A percentile compares a stretch with the other conserved stretches of the same genome.
Evolutionary conservation across 2,888 invertebrate species (phyloP).

Genomic region (Thymelicus acteon): DNA sequence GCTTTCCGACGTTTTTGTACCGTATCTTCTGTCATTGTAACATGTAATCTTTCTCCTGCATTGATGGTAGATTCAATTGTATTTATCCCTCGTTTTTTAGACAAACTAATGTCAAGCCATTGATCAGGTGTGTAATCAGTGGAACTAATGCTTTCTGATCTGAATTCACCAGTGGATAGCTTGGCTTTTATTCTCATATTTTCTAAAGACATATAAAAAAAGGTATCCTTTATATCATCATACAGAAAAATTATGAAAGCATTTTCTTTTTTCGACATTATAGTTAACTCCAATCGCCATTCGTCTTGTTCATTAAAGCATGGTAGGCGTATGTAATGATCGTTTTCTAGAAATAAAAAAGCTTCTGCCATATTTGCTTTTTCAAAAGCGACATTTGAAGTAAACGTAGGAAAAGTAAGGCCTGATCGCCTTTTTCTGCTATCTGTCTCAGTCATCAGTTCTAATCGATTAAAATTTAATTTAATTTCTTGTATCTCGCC

Average conservation of each 20-base stretch:
- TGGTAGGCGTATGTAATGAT: conserved; percentile 68
- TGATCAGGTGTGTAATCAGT: conserved; percentile 63
- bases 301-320: conserved; percentile 66
- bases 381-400: conserved; percentile 72
- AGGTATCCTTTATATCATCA: conserved; percentile 54
- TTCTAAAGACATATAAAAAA: conserved; percentile 66
- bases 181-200: conserved; percentile 71
- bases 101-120: conserved; percentile 70
- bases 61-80: conserved; percentile 74
- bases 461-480: conserved; percentile 74
- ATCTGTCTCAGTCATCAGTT: conserved; percentile 55
- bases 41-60: conserved; percentile 67
- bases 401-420: conserved; percentile 56
- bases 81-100: conserved; percentile 61
- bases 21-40: conserved; percentile 50
- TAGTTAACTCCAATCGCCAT: conserved; percentile 69
- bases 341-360: conserved; percentile 60
- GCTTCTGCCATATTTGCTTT: conserved; percentile 69
- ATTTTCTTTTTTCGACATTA: conserved; percentile 64
- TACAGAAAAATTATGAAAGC: conserved; percentile 69
- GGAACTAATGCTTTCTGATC: conserved; percentile 66
- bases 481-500: conserved; percentile 77
- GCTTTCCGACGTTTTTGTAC: not conserved
- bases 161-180: conserved; percentile 55
- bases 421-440: conserved; percentile 45